These are phyloP conservation scores for Hyperoodon ampullatus DNA, from an alignment of 2,113 vertebrate genomes.

Conservation along the genomic window DNA sequence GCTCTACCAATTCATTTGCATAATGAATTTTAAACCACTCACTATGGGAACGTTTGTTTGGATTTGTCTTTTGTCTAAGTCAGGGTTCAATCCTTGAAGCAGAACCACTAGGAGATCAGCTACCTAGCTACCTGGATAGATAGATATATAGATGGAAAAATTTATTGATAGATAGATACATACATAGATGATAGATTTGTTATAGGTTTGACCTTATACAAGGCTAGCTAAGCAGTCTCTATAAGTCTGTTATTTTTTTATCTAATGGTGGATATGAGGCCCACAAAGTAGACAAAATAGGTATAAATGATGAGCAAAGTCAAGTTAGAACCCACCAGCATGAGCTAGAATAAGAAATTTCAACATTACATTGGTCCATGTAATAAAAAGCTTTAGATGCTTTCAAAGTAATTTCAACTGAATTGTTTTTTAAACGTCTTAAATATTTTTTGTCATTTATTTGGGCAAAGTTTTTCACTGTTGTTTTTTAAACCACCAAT, in stretches of 20 bases:
- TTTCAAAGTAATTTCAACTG: constrained; percentile 20
- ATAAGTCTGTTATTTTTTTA: neutral
- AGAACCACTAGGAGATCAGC: neutral
- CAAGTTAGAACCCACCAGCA: neutral
- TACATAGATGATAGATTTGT: neutral
- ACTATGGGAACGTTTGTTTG: neutral
- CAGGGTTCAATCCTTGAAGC: neutral
- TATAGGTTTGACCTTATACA: neutral
- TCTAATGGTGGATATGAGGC: neutral
- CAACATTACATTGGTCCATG: neutral
- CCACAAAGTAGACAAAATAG: neutral
- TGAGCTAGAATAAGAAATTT: constrained; percentile 6
- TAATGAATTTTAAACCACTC: neutral
- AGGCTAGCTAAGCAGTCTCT: neutral
- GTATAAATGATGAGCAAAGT: neutral
- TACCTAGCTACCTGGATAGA: neutral
- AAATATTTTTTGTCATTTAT: neutral
- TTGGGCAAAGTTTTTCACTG: neutral
- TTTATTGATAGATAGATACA: neutral
- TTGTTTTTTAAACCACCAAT: neutral
- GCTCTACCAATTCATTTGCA: neutral
- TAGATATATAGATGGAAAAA: neutral
- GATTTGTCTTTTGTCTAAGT: neutral
- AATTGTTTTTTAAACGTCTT: constrained; percentile 4
- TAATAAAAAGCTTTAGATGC: neutral